Percentiles rank a stretch among this genome's conserved stretches.
These are phyloP conservation scores for Orchestes rusci DNA, from an alignment of 2,888 invertebrate genomes.

Conservation along the genomic window DNA sequence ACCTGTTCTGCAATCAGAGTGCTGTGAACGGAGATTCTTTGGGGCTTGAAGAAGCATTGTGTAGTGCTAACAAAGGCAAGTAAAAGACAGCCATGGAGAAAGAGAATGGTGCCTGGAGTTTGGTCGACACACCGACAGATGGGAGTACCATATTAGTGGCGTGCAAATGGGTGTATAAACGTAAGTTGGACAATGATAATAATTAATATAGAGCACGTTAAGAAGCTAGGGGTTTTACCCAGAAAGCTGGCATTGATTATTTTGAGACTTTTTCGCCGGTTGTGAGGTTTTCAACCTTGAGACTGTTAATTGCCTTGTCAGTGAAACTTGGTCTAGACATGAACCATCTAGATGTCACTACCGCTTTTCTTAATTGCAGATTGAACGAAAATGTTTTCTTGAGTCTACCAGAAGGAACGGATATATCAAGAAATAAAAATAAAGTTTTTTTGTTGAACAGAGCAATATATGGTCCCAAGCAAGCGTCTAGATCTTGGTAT, in stretches of 20 bases:
- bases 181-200: no score
- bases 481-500: constrained; percentile 1
- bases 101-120: no score
- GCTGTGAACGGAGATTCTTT: no score
- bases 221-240: background rate
- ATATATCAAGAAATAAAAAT: background rate
- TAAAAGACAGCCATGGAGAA: no score
- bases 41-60: no score
- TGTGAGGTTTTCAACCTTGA: background rate
- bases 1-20: no score
- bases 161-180: no score
- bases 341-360: constrained; percentile 2
- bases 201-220: background rate
- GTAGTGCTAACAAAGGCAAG: no score
- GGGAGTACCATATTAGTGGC: no score
- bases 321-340: background rate
- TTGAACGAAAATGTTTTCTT: background rate
- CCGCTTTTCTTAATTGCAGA: constrained; percentile 1
- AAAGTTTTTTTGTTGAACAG: constrained; percentile 1
- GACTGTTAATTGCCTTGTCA: constrained; percentile 1
- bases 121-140: no score
- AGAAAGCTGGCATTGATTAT: background rate
- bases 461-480: constrained; percentile 1
- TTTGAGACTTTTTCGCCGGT: background rate
- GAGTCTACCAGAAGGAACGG: background rate